Conservation (phyloP, 1,140 invertebrate genomes). For the Pomacea maculata region DNA sequence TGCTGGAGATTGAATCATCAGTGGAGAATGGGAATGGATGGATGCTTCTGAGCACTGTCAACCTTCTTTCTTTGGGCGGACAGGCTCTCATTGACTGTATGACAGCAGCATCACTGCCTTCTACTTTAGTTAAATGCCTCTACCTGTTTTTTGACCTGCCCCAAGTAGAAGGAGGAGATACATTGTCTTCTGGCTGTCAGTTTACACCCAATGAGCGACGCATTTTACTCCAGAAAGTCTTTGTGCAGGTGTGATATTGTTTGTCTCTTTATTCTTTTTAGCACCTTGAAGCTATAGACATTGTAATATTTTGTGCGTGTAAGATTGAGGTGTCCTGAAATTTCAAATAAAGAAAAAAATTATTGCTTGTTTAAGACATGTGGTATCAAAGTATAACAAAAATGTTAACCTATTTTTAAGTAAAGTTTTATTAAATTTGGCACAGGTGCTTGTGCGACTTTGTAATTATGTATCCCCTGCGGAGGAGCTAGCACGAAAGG, state of each 20-base stretch:
- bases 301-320: background rate
- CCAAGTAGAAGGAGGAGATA: conserved; percentile 73
- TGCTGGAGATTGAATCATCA: conserved; percentile 82
- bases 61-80: conserved; percentile 78
- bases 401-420: too few species aligned
- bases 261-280: background rate
- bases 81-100: conserved; percentile 74
- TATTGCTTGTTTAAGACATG: too few species aligned
- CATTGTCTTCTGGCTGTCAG: conserved; percentile 74
- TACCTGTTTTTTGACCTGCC: conserved; percentile 99
- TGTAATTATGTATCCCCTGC: conserved; percentile 89
- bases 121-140: conserved; percentile 97
- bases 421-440: background rate
- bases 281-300: too few species aligned
- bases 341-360: background rate
- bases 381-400: too few species aligned
- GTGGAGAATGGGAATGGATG: conserved; percentile 94
- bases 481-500: conserved; percentile 95
- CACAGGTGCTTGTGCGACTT: conserved; percentile 87
- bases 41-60: conserved; percentile 92
- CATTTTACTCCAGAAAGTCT: conserved; percentile 94
- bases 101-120: conserved; percentile 94
- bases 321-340: background rate
- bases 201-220: conserved; percentile 90
- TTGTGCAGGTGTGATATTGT: conserved; percentile 81